phyloP scores from a whole-genome alignment of 1,140 invertebrate species.

The Lasioglossum albipes region DNA sequence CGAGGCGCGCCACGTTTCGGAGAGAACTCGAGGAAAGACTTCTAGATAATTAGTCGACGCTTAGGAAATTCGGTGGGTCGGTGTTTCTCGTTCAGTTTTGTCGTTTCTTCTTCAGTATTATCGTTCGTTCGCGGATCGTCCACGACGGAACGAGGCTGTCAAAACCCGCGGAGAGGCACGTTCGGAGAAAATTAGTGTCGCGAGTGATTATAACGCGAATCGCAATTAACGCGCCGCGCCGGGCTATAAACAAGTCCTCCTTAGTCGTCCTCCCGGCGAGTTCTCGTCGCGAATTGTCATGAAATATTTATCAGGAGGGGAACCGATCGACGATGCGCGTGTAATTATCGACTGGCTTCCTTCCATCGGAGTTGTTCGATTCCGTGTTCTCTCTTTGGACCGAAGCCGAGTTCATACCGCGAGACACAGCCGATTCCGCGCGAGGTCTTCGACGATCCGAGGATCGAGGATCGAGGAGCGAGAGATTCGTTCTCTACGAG shows the following conservation, averaged over 20 bases:
- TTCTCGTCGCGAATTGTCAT: constrained; percentile 21
- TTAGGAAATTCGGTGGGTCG: background rate
- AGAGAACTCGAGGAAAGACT: constrained; percentile 18
- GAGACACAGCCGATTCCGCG: too few relatives aligned
- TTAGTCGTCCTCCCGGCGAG: background rate
- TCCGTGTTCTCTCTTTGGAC: background rate
- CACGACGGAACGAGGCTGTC: too few relatives aligned
- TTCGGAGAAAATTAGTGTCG: background rate
- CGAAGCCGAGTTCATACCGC: background rate
- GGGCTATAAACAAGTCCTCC: background rate
- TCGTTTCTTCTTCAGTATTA: constrained; percentile 31
- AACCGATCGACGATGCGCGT: constrained; percentile 25
- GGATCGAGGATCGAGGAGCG: background rate
- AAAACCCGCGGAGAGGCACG: background rate
- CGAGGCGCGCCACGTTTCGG: constrained; percentile 34
- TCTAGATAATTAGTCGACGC: background rate
- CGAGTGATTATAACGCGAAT: too few relatives aligned
- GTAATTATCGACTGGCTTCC: constrained; percentile 31
- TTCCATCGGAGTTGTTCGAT: background rate
- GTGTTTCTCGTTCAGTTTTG: constrained; percentile 14
- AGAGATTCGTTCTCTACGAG: too few relatives aligned
- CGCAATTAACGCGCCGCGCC: too few relatives aligned
- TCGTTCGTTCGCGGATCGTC: background rate
- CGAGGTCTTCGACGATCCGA: background rate
- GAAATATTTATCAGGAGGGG: constrained; percentile 21